Base-by-base conservation (phyloP, 2,113 vertebrate species). In the Callipepla squamata region DNA sequence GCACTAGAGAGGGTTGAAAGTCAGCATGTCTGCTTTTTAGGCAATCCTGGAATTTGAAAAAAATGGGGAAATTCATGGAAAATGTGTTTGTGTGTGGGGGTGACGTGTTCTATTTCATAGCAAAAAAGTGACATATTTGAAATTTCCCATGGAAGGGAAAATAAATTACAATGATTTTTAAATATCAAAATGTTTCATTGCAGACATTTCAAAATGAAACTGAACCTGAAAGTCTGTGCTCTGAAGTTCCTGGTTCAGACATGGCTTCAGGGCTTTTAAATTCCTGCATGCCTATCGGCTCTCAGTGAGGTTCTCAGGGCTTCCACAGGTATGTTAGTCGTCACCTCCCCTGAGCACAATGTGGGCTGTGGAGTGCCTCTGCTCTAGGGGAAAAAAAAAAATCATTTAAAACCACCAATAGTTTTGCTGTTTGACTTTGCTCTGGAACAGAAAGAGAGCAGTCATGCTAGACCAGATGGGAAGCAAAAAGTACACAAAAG, bases 181-280 rank as follows among this genome's bases (percentile, higher is more conserved):
- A 96, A 96, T 95, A 96, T 92, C 88, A 96, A 95, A 96, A 94
- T 96, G 80, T 88, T 96, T 96, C 85, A 83, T 92, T 94, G 88
- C 85, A 96, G 85, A 83, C 90, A 11, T 93, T 95, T 96, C 92
- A 92, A 78, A 96, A 94, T 96, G 82, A 96, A 96, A 88, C 95
- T 90, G 85, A 96, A 96, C 92, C 93, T 96, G 96, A 95, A 96
- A 95, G 93, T 92, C 96, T 94, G 90, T 96, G 80, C 88, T 96
- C 92, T 96, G 96, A 96, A 95, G 95, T 96, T 96, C 92, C 82
- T 20, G 11, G 88, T 96, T 96, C 95, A 96, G 96, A 96, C 96
- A 88, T 65, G 77, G 83, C 95, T 88, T 40, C 80, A 44, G 95
- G 96, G 96, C 90, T 96, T 95, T 90, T 96, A 57, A 83, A 95